Evolutionary conservation across 92 coral and sea anemone species (phyloP).

Genomic region (Porites divaricata): DNA sequence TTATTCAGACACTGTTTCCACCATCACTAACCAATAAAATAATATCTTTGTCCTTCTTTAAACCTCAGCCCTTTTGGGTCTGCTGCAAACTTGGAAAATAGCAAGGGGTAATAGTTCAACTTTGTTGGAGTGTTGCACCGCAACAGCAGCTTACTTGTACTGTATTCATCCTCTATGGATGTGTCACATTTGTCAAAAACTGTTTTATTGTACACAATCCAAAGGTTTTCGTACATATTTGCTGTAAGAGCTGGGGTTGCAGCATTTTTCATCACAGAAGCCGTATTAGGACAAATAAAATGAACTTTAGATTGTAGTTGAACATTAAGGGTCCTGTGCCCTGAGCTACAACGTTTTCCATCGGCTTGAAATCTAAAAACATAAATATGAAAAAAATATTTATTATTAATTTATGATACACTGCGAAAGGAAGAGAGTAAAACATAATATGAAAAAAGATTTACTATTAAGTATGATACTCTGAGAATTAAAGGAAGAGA

Average conservation of each 20-base stretch:
- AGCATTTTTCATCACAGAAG: constrained; percentile 5
- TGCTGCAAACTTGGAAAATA: constrained; percentile 10
- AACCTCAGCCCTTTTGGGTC: constrained; percentile 7
- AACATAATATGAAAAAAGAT: too few relatives aligned
- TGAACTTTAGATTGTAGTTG: constrained; percentile 11
- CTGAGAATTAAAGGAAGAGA: too few relatives aligned
- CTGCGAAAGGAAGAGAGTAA: too few relatives aligned
- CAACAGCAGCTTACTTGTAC: not conserved
- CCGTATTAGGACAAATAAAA: constrained; percentile 60
- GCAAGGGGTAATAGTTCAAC: constrained; percentile 10
- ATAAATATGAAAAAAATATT: too few relatives aligned
- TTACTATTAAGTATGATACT: too few relatives aligned
- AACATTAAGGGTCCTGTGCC: constrained; percentile 44
- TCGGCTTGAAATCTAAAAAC: constrained; percentile 43
- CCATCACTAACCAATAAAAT: constrained; percentile 48
- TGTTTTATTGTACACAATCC: constrained; percentile 33
- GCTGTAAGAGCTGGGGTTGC: constrained; percentile 3
- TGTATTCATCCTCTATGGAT: constrained; percentile 20
- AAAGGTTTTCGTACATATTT: constrained; percentile 51
- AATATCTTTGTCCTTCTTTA: constrained; percentile 22
- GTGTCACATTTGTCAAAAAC: constrained; percentile 56
- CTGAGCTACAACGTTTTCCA: constrained; percentile 9
- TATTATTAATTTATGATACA: too few relatives aligned
- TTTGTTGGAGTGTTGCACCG: constrained; percentile 37
- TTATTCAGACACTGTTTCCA: too few relatives aligned